Base-by-base conservation (phyloP, 2,113 vertebrate species). In the Colossoma macropomum region DNA sequence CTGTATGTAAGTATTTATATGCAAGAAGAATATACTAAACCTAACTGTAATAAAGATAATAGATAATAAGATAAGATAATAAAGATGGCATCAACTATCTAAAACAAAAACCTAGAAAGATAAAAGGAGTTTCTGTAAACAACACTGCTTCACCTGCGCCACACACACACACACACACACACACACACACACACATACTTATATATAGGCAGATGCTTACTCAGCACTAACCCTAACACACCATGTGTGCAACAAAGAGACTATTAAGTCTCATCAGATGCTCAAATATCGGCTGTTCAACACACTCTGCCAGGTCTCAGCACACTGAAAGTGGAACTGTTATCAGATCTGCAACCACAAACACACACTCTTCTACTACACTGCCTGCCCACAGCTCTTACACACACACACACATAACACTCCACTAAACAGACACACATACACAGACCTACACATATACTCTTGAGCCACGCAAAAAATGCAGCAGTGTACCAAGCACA, bases 261-360 rank as follows among this genome's bases (percentile, higher is more conserved):
- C 82, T 77, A 77, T 75, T 48, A 23, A 56, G 41, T 86, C 82
- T 86, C 68, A 80, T 77, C 78, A 60, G 60, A 77, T 60, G 62
- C 30, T 84, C 60, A 81, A 78, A 77, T 62, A 76, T 72, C 77
- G 28, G 59, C 68, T n/a, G n/a, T n/a, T n/a, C n/a, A 65, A 71
- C 60, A 68, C 60, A 54, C 74, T 34, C 65, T 6, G 5, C 50
- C 15, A 34, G 45, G 71, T 34, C 54, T 34, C 66, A 50, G 59
- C 62, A 38, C 76, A 63, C 56, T 73, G 82, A 66, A 50, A 79
- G 69, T 60, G 23, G 70, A 78, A 48, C 71, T 38, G 17, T 32
- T 60, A 72, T 32, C 50, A 38, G 7, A 54, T 45, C 71, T 75
- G 59, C 3, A 60, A 76, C 78, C 25, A 88, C 48, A 76, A 65